phyloP scores from a whole-genome alignment of 1,140 invertebrate species.

The Camponotus pennsylvanicus region DNA sequence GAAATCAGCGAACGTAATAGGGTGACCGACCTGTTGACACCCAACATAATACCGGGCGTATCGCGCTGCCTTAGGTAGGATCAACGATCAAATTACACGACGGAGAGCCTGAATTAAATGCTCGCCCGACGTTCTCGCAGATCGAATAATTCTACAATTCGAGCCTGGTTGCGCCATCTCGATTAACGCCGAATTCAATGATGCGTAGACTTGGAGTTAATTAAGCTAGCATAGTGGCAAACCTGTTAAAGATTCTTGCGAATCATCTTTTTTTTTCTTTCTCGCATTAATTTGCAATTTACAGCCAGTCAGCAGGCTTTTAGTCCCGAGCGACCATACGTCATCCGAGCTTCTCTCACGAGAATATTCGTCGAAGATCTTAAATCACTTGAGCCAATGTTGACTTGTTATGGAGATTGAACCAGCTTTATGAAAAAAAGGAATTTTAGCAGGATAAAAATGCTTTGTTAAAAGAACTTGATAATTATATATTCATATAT shows the following conservation, averaged over 20 bases:
- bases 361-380: neutral
- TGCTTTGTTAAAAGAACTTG: neutral
- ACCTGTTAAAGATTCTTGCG: neutral
- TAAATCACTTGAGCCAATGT: neutral
- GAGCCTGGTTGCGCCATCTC: neutral
- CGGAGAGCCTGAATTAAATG: slow-evolving; percentile 54
- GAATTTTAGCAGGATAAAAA: neutral
- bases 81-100: slow-evolving; percentile 54
- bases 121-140: slow-evolving; percentile 18
- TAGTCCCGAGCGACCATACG: neutral
- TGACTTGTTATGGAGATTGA: neutral
- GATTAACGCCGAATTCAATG: neutral
- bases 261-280: slow-evolving; percentile 13
- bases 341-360: neutral
- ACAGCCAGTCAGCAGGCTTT: neutral
- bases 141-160: slow-evolving; percentile 5
- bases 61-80: slow-evolving; percentile 45
- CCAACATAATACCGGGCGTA: slow-evolving; percentile 29
- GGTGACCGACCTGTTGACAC: slow-evolving; percentile 65
- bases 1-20: slow-evolving; percentile 57
- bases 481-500: neutral
- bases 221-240: slow-evolving; percentile 20
- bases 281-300: slow-evolving; percentile 15
- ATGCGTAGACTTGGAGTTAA: slow-evolving; percentile 28
- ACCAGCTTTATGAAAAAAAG: neutral